Evolutionary conservation across 2,797 vertebrate species (phyloP).

Genomic region (Rhinoraja longicauda): DNA sequence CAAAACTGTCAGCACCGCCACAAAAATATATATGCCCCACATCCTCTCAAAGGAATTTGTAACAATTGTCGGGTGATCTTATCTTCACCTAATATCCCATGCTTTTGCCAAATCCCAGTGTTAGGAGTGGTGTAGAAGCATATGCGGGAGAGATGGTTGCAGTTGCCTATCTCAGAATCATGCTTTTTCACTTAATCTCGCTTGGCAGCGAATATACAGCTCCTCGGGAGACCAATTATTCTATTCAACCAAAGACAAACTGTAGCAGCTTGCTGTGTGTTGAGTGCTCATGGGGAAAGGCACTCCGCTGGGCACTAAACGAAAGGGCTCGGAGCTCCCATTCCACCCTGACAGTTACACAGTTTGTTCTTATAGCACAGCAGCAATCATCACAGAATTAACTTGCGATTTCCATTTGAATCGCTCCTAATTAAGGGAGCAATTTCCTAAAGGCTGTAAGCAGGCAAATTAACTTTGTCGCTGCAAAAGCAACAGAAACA

Average conservation of each 20-base stretch:
- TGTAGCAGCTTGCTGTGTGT: not conserved
- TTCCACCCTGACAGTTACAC: not conserved
- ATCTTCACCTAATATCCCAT: not conserved
- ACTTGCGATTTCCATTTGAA: constrained; percentile 20
- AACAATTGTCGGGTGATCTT: not conserved
- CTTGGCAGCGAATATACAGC: not conserved
- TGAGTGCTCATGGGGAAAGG: not conserved
- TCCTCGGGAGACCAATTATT: constrained; percentile 35
- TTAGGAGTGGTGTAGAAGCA: not conserved
- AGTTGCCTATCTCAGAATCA: not conserved
- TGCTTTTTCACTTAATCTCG: not conserved
- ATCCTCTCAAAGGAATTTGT: not conserved
- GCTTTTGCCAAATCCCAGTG: not conserved
- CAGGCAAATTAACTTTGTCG: constrained; percentile 16
- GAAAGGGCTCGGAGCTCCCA: not conserved
- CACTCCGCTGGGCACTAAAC: not conserved
- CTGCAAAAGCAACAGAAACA: not conserved
- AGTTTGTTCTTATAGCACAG: not conserved
- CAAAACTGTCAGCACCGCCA: not conserved
- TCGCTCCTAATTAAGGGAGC: constrained; percentile 25
- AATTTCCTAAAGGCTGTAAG: not conserved
- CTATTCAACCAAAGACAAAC: not conserved
- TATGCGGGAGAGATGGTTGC: not conserved
- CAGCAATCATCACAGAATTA: constrained; percentile 13
- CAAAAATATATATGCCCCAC: not conserved